phyloP scores from a whole-genome alignment of 2,113 vertebrate species.

The Formicarius rufipectus region DNA sequence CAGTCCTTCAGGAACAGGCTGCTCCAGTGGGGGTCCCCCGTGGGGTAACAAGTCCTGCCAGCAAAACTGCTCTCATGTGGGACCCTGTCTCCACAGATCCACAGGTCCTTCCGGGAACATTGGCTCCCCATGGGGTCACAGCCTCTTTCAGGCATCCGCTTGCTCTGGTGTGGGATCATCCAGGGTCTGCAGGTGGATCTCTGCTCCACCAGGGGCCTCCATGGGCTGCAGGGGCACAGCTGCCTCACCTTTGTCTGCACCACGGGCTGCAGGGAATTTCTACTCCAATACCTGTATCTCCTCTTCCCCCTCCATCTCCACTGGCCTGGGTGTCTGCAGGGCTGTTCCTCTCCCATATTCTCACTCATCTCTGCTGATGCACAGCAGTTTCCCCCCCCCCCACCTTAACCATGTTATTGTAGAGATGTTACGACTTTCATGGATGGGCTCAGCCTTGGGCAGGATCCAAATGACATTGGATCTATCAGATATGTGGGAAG shows the following conservation, averaged over 20 bases:
- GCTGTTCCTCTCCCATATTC: not conserved
- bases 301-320: not conserved
- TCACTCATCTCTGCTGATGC: not conserved
- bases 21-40: too few relatives aligned
- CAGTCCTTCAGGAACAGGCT: not conserved
- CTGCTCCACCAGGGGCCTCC: not conserved
- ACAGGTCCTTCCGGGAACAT: not conserved
- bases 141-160: not conserved
- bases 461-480: fast-evolving
- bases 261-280: too few relatives aligned
- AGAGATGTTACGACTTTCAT: fast-evolving
- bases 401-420: not conserved
- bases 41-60: not conserved
- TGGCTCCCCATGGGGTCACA: not conserved
- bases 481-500: fast-evolving
- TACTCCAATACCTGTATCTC: not conserved
- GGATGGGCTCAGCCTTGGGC: not conserved
- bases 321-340: not conserved
- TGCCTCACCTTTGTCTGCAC: not conserved
- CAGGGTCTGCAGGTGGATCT: not conserved
- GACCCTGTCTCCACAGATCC: too few relatives aligned
- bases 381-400: not conserved
- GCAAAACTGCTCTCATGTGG: not conserved
- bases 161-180: not conserved
- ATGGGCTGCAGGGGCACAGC: not conserved